Percentiles rank a stretch among this genome's conserved stretches.
These are phyloP conservation scores for Rhinoraja longicauda DNA, from an alignment of 2,797 vertebrate genomes.

Conservation along the genomic window DNA sequence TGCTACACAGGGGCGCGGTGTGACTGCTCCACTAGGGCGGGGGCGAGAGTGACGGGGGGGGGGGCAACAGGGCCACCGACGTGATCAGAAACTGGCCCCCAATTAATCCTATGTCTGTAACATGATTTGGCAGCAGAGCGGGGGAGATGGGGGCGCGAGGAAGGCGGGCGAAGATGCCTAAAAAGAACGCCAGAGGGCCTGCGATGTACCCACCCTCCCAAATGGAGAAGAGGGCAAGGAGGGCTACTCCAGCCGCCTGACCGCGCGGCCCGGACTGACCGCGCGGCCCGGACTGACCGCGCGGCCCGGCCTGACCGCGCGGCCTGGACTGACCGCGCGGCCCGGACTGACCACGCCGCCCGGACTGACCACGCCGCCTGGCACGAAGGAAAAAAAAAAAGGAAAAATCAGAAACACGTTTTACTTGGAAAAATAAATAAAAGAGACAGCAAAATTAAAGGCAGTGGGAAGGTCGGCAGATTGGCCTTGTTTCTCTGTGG, in stretches of 20 bases:
- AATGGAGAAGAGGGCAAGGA: not conserved
- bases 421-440: not conserved
- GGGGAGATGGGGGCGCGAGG: not conserved
- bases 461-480: not conserved
- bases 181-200: not conserved
- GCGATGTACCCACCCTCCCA: not conserved
- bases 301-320: no score
- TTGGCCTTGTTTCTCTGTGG: not conserved
- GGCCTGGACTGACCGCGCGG: no score
- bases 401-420: not conserved
- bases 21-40: no score
- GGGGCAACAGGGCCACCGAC: not conserved
- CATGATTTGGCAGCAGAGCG: constrained; percentile 19
- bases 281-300: no score
- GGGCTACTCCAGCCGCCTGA: not conserved
- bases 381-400: no score
- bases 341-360: not conserved
- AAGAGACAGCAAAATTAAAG: not conserved
- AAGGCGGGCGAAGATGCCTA: no score
- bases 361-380: not conserved
- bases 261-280: not conserved
- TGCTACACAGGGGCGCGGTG: not conserved
- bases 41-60: no score
- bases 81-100: not conserved
- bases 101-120: not conserved